Base-by-base conservation (phyloP, 2,797 vertebrate species). In the Jordanella pulchra region DNA sequence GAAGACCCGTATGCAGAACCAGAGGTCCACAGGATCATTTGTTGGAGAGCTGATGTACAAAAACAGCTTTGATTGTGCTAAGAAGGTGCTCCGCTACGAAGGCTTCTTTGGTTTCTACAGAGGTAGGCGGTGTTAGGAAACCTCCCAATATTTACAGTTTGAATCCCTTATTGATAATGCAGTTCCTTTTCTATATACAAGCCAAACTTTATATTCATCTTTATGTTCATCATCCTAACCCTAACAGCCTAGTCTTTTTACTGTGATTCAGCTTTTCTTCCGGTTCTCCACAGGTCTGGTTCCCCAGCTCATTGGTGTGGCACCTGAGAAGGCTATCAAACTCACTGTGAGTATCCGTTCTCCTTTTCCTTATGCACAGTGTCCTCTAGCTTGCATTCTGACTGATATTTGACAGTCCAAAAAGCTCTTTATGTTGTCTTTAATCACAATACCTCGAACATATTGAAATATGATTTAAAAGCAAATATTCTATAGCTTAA, bases 1-100 rank as follows among this genome's bases (percentile, higher is more conserved):
- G 84, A 99, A 99, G 94, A 99, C 98, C 7, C 96, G 98, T 0
- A 99, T 99, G 98, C 98, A 99, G 90, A 99, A 99, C 91, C 98
- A 99, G 83, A 96, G 98, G 56, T 95, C 96, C 83, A 96, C 94
- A 0, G 96, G 97, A 23, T 97, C 97, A 21, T 97, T 99, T 0
- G 95, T 99, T 1, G 98, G 97, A 72, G 98, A 99, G 91, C 75
- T 99, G 91, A 97, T 99, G 98, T 99, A 99, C 88, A 99, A 99
- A 92, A 99, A 96, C 95, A 99, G 98, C 87, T 99, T 99, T 77
- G 98, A 99, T 91, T 99, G 98, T 75, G 97, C 97, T 75, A 99
- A 98, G 95, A 99, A 99, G 87, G 98, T 99, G 80, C 93, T 99
- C 67, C 97, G 98, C 84, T 99, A 97, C 2, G 98, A 99, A 91